These are phyloP conservation scores for Nycticebus coucang DNA, from an alignment of 2,113 vertebrate species.

Conservation along the genomic window DNA sequence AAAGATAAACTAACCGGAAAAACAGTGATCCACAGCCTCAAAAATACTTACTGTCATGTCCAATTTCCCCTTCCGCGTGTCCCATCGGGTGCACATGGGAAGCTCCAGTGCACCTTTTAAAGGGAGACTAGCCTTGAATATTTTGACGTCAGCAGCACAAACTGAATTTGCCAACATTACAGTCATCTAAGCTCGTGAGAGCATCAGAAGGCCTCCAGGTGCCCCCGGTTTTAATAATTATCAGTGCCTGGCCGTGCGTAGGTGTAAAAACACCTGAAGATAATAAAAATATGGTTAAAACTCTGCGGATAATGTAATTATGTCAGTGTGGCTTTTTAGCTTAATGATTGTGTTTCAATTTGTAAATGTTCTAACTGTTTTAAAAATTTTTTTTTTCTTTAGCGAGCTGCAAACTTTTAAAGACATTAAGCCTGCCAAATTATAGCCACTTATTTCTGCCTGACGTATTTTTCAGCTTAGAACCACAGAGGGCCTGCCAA, in stretches of 20 bases:
- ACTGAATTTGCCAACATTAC: not conserved
- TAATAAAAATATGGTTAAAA: constrained; percentile 64
- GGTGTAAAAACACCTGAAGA: constrained; percentile 37
- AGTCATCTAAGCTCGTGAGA: constrained; percentile 35
- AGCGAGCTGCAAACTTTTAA: constrained; percentile 87
- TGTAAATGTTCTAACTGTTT: constrained; percentile 83
- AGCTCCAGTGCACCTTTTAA: constrained; percentile 35
- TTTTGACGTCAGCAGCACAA: constrained; percentile 38
- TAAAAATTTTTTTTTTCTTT: constrained; percentile 60
- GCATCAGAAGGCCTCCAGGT: not conserved
- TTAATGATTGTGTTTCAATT: constrained; percentile 83
- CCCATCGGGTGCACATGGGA: not conserved
- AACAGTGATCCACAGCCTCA: constrained; percentile 48
- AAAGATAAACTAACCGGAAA: constrained; percentile 69
- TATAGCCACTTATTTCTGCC: constrained; percentile 86
- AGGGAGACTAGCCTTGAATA: constrained; percentile 30
- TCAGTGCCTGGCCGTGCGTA: constrained; percentile 53
- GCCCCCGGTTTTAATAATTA: not conserved
- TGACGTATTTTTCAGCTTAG: constrained; percentile 86
- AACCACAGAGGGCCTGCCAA: constrained; percentile 87
- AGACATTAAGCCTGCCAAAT: constrained; percentile 87
- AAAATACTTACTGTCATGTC: constrained; percentile 68
- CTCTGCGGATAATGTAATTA: constrained; percentile 73
- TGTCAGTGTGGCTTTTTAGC: constrained; percentile 80
- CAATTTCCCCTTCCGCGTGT: constrained; percentile 24